Percentiles rank a stretch among this genome's conserved stretches.
phyloP scores from a whole-genome alignment of 2,888 invertebrate genomes.

The Limulus polyphemus region DNA sequence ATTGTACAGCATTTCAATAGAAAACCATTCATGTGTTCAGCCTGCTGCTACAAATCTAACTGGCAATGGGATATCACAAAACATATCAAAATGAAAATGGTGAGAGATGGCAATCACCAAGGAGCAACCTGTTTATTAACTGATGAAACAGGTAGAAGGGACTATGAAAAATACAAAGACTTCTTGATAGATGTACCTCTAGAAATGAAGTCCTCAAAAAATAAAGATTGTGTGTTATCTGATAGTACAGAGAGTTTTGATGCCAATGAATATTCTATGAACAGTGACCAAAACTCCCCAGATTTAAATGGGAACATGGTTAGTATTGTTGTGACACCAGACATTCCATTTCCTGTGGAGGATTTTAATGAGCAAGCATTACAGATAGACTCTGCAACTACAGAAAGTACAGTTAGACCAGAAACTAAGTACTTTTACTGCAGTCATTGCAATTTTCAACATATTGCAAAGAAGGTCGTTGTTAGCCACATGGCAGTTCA shows the following conservation, averaged over 20 bases:
- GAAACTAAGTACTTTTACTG: slow-evolving; percentile 10
- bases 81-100: slow-evolving; percentile 76
- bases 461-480: slow-evolving; percentile 23
- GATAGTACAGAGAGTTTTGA: slow-evolving; percentile 7
- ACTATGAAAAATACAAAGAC: slow-evolving; percentile 85
- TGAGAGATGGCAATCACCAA: slow-evolving; percentile 62
- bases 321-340: slow-evolving; percentile 25
- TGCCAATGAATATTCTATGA: slow-evolving; percentile 5
- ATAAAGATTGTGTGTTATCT: neutral
- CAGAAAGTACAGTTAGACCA: neutral
- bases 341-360: slow-evolving; percentile 13
- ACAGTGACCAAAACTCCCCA: neutral
- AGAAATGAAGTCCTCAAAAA: slow-evolving; percentile 4
- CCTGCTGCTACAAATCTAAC: slow-evolving; percentile 84
- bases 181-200: slow-evolving; percentile 39
- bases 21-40: slow-evolving; percentile 88
- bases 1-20: slow-evolving; percentile 80
- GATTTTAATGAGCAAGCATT: slow-evolving; percentile 1
- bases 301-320: slow-evolving; percentile 3
- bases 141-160: slow-evolving; percentile 76
- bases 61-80: slow-evolving; percentile 96
- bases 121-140: slow-evolving; percentile 61
- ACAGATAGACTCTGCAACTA: neutral
- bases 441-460: slow-evolving; percentile 24
- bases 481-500: slow-evolving; percentile 26